Base-by-base conservation (phyloP, 2,113 vertebrate genomes). In the Dromas ardeola region DNA sequence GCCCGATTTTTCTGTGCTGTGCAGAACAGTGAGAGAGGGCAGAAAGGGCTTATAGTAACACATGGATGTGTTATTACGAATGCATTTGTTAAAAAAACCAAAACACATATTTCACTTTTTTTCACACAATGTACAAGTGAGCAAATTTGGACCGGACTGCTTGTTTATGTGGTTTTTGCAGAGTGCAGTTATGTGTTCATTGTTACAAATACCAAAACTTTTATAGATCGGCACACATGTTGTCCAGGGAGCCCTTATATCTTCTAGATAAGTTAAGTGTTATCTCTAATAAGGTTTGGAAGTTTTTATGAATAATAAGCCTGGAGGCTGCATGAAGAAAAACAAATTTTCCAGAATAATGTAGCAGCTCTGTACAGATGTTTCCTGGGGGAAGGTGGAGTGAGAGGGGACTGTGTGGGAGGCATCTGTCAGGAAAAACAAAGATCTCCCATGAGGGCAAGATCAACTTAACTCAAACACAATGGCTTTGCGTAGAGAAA, bases 181-280 rank as follows among this genome's bases (percentile, higher is more conserved):
- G 16, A 72, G 21, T 13, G 22, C 10, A 27, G 17, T 36, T 63
- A 11, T 8, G 7, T 32, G n/a, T 34, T 81, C 26, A 10, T 6
- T 32, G 16, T 71, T 74, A 53, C 5, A 32, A 66, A 76, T 70
- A 17, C 27, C 9, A n/a, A 66, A 84, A 15, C 10, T 45, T 58
- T 53, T 53, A 19, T 26, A 40, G 62, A 27, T 74, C 2, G 4
- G 3, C 8, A 21, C 43, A 47, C 1, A 0, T 13, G 7, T 45
- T 61, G 34, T 50, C 18, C 12, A 34, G 45, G 14, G 38, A 81
- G 5, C 3, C 4, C 19, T 63, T 53, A 8, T 15, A 61, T 27
- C 18, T 71, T 76, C 29, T 82, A 62, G 80, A 43, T 23, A 70
- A 42, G 2, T 30, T 29, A 36, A 77, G 43, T 21, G n/a, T 70